phyloP scores from a whole-genome alignment of 2,113 vertebrate species.

The Megaceryle torquata region DNA sequence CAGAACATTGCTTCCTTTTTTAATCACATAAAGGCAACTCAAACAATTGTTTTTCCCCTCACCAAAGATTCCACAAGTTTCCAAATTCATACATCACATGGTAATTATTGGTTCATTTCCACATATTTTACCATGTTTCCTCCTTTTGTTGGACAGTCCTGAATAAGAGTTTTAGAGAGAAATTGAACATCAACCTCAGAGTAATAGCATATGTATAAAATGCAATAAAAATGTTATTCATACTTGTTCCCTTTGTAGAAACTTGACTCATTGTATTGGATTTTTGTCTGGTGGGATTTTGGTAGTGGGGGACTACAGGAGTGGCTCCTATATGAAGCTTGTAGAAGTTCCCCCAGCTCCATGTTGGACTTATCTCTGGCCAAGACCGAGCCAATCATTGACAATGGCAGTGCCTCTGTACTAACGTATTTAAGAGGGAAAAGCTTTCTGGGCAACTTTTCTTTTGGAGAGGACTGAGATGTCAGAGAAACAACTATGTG shows the following conservation, averaged over 20 bases:
- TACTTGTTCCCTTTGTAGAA: background rate
- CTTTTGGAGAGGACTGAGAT: background rate
- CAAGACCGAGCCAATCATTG: background rate
- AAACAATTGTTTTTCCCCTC: background rate
- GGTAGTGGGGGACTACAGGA: background rate
- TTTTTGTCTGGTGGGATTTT: background rate
- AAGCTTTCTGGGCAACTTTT: background rate
- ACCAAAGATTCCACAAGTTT: background rate
- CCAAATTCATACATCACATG: background rate
- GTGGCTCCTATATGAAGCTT: background rate
- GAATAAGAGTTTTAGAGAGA: background rate
- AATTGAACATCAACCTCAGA: background rate
- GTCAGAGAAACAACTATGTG: background rate
- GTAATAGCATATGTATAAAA: background rate
- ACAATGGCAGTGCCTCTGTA: background rate
- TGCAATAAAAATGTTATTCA: background rate
- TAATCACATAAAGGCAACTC: background rate
- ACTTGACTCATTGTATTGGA: rapidly evolving
- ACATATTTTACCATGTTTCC: background rate
- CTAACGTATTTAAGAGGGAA: background rate
- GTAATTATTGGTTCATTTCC: background rate
- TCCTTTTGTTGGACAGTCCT: background rate
- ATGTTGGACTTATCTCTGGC: background rate
- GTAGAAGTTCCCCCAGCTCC: background rate
- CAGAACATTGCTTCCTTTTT: background rate